phyloP scores from a whole-genome alignment of 2,797 vertebrate genomes.

The Monodelphis domestica region DNA sequence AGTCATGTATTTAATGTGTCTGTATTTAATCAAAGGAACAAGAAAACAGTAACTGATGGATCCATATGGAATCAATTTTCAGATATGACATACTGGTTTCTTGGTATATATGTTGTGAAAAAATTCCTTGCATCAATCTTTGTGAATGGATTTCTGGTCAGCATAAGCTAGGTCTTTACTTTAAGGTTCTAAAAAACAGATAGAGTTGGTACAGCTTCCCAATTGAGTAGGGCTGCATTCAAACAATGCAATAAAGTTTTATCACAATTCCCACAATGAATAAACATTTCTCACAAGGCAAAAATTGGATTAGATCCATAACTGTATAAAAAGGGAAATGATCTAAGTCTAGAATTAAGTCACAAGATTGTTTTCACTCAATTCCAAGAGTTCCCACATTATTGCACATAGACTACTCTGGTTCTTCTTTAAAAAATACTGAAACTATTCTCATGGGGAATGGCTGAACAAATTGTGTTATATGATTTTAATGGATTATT shows the following conservation, averaged over 20 bases:
- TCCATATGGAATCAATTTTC: background rate
- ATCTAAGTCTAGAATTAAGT: background rate
- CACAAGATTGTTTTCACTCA: background rate
- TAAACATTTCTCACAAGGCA: background rate
- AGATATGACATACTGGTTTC: background rate
- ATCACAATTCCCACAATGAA: background rate
- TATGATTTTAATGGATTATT: no score
- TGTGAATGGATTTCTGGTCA: background rate
- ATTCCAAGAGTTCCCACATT: background rate
- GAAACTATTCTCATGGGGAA: no score
- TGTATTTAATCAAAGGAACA: background rate
- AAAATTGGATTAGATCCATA: background rate
- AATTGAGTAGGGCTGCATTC: background rate
- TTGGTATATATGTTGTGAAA: background rate
- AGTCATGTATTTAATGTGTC: no score
- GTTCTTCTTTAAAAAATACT: no score
- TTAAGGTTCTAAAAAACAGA: no score
- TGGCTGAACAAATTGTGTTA: no score
- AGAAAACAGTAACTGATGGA: background rate
- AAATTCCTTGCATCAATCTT: background rate
- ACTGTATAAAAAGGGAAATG: background rate
- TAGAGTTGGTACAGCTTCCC: background rate
- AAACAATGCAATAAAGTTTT: background rate
- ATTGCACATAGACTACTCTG: background rate
- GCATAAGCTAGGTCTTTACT: no score